Conservation (phyloP, 2,113 vertebrate genomes). For the Myotis lucifugus region DNA sequence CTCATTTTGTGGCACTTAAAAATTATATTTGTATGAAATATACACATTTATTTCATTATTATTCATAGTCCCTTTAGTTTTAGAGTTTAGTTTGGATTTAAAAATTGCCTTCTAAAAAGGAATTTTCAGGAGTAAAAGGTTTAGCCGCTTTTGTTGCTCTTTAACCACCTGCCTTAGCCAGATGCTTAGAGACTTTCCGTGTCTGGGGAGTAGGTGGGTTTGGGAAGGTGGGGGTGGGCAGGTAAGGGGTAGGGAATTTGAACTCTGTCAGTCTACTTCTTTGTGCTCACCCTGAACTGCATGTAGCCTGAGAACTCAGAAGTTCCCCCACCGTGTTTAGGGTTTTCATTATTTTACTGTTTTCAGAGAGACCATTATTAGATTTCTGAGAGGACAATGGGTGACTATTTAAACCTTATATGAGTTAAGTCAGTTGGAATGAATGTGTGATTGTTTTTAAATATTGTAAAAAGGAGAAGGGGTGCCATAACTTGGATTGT, state of each 20-base stretch:
- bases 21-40: background rate
- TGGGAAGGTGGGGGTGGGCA: background rate
- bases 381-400: conserved; percentile 22
- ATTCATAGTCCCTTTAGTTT: conserved; percentile 29
- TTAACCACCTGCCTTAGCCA: background rate
- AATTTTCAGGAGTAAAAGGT: conserved; percentile 35
- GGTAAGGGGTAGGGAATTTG: background rate
- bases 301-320: background rate
- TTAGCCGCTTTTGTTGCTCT: background rate
- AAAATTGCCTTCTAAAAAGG: conserved; percentile 17
- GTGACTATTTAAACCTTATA: conserved; percentile 16
- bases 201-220: background rate
- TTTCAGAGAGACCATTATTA: background rate
- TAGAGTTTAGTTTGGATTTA: conserved; percentile 43
- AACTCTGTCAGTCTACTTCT: background rate
- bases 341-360: conserved; percentile 27
- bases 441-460: conserved; percentile 26
- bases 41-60: conserved; percentile 26
- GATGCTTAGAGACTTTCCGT: background rate
- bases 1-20: background rate
- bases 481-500: background rate
- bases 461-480: background rate
- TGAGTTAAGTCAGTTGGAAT: conserved; percentile 14
- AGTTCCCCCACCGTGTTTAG: background rate
- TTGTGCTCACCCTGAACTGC: background rate